Evolutionary conservation across 1,140 invertebrate genomes (phyloP), one percentile per base, ranked within the genome.

Genomic region (Oncopodura yosiiana): DNA sequence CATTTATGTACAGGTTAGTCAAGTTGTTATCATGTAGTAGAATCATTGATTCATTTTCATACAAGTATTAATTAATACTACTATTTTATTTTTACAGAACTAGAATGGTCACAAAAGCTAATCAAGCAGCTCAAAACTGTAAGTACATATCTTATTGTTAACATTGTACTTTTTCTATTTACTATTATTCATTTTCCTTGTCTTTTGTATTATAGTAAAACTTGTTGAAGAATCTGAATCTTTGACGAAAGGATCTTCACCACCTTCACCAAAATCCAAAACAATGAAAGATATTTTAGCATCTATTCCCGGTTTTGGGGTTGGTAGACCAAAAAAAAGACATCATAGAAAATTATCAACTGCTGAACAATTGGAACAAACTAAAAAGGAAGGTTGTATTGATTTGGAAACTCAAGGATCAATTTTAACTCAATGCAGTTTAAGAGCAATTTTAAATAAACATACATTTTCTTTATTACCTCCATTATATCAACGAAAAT

Each of bases 401-500:
- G 92, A 97, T 74, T 74, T 97, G 64, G 89, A 94, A 74, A 93
- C 91, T 29, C 90, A 93, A n/a, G 90, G 94, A 67, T 95, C 92
- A 41, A 92, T 97, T 64, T 77, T 97, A 64, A 86, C 89, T 18
- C 88, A 90, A 65, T 90, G 87, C 2, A 94, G 94, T 75, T 77
- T 96, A 44, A 75, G 90, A 67, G 80, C 83, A 45, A 73, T 96
- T 52, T 73, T 97, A 34, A 78, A 74, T 70, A 89, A 88, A 69
- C 85, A 91, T 65, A 94, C 91, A 29, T 95, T 95, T 74, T 80
- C 81, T 58, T 74, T 81, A 51, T 77, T 97, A 58, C 92, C 93
- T 29, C 76, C 83, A 21, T 71, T 87, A 30, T 94, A 94, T 75
- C 92, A 95, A 71, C 83, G 88, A 66, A 91, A 94, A 74, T 75